Evolutionary conservation across 2,797 vertebrate genomes (phyloP).

Genomic region (Allobates femoralis): DNA sequence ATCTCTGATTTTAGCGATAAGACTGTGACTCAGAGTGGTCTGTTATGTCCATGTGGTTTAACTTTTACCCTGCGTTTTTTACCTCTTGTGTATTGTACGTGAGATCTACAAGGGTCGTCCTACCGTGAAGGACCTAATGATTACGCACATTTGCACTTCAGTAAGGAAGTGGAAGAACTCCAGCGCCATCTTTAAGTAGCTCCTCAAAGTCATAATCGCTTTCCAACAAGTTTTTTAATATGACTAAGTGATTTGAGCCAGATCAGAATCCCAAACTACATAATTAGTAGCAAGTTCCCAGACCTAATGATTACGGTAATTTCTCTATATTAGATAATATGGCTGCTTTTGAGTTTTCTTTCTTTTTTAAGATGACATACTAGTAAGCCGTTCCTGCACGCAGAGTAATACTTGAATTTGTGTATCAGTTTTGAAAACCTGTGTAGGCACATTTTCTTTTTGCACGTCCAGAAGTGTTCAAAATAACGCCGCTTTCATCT

Average conservation of each 20-base stretch:
- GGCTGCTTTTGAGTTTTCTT: neutral
- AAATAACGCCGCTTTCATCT: neutral
- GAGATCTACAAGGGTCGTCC: neutral
- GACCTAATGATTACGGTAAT: neutral
- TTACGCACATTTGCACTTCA: too few species aligned
- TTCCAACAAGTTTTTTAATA: too few species aligned
- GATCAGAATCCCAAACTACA: too few species aligned
- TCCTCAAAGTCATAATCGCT: too few species aligned
- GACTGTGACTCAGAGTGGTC: neutral
- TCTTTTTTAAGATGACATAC: neutral
- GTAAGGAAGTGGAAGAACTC: too few species aligned
- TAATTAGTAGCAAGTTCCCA: too few species aligned
- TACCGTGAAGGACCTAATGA: too few species aligned
- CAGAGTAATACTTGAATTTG: neutral
- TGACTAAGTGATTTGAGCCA: too few species aligned
- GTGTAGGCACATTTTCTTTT: conserved; percentile 16
- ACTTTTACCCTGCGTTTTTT: neutral
- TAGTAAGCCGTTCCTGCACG: neutral
- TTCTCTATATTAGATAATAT: neutral
- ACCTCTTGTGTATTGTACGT: neutral
- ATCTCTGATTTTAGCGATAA: too few species aligned
- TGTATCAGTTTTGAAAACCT: neutral
- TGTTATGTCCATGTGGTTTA: neutral
- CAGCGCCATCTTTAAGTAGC: too few species aligned
- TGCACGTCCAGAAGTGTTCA: neutral